Evolutionary conservation across 2,888 invertebrate genomes (phyloP).

Genomic region (Nezara viridula): DNA sequence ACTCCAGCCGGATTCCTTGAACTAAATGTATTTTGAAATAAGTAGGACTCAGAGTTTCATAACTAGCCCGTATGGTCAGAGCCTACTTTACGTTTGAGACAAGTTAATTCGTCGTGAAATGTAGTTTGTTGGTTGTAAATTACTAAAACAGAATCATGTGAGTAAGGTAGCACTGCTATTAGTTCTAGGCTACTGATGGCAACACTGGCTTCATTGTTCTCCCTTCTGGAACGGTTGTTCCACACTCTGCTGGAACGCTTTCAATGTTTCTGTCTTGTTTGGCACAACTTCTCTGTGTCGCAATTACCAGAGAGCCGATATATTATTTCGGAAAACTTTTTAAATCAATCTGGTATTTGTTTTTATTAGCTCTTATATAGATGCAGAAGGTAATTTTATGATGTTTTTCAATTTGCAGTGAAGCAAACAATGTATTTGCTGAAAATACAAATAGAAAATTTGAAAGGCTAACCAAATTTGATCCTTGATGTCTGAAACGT

Average conservation of each 20-base stretch:
- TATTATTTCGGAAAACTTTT: neutral
- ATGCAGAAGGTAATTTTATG: too few relatives aligned
- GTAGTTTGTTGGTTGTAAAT: neutral
- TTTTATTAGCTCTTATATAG: neutral
- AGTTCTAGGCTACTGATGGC: constrained; percentile 7
- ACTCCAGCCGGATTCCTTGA: neutral
- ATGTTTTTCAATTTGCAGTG: too few relatives aligned
- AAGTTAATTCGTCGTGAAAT: neutral
- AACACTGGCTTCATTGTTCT: neutral
- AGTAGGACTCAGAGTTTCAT: neutral
- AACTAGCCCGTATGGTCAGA: neutral
- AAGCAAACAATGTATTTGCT: too few relatives aligned
- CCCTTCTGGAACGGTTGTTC: constrained; percentile 21
- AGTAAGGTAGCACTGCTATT: neutral
- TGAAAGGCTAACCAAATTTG: too few relatives aligned
- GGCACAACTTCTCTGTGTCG: neutral
- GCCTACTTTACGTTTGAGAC: neutral
- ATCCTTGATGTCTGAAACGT: too few relatives aligned
- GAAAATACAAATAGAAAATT: too few relatives aligned
- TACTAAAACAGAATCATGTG: neutral
- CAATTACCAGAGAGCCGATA: neutral
- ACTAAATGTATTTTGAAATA: neutral
- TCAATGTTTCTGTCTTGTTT: constrained; percentile 21
- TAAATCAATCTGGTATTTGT: neutral
- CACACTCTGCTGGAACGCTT: constrained; percentile 23